A percentile compares a stretch with the other conserved stretches of the same genome.
These are phyloP conservation scores for Diogma glabrata DNA, from an alignment of 2,888 invertebrate species.

Conservation along the genomic window DNA sequence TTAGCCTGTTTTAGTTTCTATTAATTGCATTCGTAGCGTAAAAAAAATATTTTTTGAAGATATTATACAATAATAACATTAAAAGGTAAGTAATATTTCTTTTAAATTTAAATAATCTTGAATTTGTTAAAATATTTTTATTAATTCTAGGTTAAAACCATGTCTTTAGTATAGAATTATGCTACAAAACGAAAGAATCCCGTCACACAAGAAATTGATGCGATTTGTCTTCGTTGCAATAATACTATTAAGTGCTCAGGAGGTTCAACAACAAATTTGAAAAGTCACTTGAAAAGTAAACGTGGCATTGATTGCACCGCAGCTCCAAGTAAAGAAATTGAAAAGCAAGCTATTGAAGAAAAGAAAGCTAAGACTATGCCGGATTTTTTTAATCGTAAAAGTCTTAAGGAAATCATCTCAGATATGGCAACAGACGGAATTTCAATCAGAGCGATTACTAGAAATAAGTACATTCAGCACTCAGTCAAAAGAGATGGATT, in stretches of 20 bases:
- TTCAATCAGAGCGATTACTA: slow-evolving; percentile 3
- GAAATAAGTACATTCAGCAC: slow-evolving; percentile 5
- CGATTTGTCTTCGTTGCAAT: background rate
- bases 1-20: background rate
- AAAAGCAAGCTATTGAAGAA: background rate
- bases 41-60: background rate
- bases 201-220: slow-evolving; percentile 2
- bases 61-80: background rate
- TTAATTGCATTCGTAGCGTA: background rate
- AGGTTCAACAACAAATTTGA: slow-evolving; percentile 5
- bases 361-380: slow-evolving; percentile 2
- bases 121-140: background rate
- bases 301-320: background rate
- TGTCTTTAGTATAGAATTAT: slow-evolving; percentile 8
- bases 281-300: slow-evolving; percentile 6
- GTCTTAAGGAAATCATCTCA: slow-evolving; percentile 4
- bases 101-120: background rate
- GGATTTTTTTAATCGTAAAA: slow-evolving; percentile 1
- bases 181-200: slow-evolving; percentile 9
- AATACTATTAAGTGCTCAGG: slow-evolving; percentile 5
- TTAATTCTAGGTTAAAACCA: background rate
- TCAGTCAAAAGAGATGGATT: background rate
- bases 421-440: slow-evolving; percentile 3
- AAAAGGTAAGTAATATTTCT: background rate
- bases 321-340: background rate